phyloP scores from a whole-genome alignment of 37 sponge, comb jelly and placozoan genomes.

The Diacarnus erythraeanus region DNA sequence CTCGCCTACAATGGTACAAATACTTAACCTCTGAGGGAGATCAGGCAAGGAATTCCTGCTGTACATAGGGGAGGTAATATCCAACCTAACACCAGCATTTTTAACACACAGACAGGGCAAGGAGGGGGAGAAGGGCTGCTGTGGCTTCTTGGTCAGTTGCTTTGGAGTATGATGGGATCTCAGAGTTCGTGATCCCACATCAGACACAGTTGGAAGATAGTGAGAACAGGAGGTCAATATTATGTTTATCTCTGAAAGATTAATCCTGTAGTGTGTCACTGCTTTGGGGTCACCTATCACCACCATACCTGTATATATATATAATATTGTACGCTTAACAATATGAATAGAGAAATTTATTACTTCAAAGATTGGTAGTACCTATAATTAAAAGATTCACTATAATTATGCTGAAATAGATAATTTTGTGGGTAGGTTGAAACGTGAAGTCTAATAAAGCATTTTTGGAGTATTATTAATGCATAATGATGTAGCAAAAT shows the following conservation, averaged over 20 bases:
- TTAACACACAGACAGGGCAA: slow-evolving; percentile 9
- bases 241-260: neutral
- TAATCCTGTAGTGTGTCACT: slow-evolving; percentile 33
- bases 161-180: neutral
- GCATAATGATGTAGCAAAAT: too few relatives aligned
- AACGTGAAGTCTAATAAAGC: too few relatives aligned
- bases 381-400: too few relatives aligned
- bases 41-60: slow-evolving; percentile 53
- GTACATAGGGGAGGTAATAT: slow-evolving; percentile 61
- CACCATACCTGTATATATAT: slow-evolving; percentile 43
- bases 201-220: neutral
- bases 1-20: neutral
- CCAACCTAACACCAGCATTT: neutral
- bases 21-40: slow-evolving; percentile 25
- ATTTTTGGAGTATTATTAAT: too few relatives aligned
- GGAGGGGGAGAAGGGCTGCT: neutral
- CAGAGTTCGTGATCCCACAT: neutral
- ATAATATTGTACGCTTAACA: neutral
- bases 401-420: too few relatives aligned
- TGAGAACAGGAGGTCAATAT: slow-evolving; percentile 37
- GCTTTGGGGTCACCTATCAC: slow-evolving; percentile 74
- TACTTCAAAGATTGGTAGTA: neutral
- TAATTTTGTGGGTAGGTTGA: too few relatives aligned
- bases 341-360: neutral
- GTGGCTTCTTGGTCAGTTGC: neutral